phyloP scores from a whole-genome alignment of 2,888 invertebrate genomes.

The Macropis europaea region DNA sequence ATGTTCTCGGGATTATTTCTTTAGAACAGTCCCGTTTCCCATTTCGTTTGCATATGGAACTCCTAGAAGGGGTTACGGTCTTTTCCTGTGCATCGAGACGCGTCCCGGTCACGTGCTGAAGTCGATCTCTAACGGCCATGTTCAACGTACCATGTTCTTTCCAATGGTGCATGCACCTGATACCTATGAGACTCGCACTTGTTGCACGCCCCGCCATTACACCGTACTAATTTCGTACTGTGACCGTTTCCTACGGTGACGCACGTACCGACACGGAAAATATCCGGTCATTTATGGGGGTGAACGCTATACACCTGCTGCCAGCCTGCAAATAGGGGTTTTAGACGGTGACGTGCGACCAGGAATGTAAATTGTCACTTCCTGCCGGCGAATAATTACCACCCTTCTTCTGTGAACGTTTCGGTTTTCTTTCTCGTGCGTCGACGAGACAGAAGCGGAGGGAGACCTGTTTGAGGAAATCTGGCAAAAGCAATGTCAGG shows the following conservation, averaged over 20 bases:
- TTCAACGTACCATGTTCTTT: constrained; percentile 43
- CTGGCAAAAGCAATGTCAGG: constrained; percentile 21
- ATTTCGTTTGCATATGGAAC: constrained; percentile 1
- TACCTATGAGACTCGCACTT: constrained; percentile 67
- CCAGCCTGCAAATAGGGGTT: constrained; percentile 48
- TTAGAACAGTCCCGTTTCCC: background rate
- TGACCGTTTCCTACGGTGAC: constrained; percentile 59
- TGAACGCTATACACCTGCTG: constrained; percentile 58
- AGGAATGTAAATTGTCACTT: constrained; percentile 58
- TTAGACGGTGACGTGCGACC: constrained; percentile 54
- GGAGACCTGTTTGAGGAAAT: constrained; percentile 5
- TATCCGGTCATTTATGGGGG: constrained; percentile 69
- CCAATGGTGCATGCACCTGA: constrained; percentile 66
- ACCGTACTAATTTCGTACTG: constrained; percentile 65
- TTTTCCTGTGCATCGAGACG: constrained; percentile 20
- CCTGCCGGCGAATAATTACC: constrained; percentile 41
- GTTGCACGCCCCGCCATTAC: constrained; percentile 68
- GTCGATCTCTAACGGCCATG: constrained; percentile 54
- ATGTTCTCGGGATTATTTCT: background rate
- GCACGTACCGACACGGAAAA: constrained; percentile 68
- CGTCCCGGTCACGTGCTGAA: constrained; percentile 58
- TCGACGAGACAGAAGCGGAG: no score
- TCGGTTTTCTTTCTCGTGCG: background rate
- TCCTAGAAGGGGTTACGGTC: constrained; percentile 1
- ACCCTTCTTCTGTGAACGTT: background rate